Evolutionary conservation across 2,888 invertebrate species (phyloP), one percentile per base, ranked within the genome.

Genomic region (Dicranocentrus wangi): DNA sequence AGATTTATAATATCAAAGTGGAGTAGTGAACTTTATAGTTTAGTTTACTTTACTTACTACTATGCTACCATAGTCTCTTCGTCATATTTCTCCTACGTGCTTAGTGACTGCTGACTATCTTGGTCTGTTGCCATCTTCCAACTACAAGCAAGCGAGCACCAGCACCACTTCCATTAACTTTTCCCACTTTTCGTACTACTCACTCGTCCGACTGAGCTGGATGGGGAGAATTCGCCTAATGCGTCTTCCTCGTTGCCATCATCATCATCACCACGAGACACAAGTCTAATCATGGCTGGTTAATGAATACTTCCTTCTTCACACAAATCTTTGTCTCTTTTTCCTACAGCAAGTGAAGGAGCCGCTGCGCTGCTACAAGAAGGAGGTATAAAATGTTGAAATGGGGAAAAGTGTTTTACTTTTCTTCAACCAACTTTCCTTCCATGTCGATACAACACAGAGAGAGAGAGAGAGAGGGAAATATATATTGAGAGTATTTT

Each of bases 1-100:
- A 47, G 47, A 47, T 47, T 47, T 47, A 47, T 47, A 47, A 47
- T 47, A 17, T 47, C 32, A 32, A 32, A 32, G n/a, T n/a, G n/a
- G n/a, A n/a, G n/a, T n/a, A 32, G 32, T 32, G 32, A 47, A 47
- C 47, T 47, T 17, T 47, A 47, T 17, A 47, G 17, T n/a, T 47
- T 47, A 47, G 47, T 47, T 47, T 47, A 7, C 47, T 47, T 47
- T 8, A 47, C 47, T 47, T 47, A 17, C 15, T 8, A 47, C 15
- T 8, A 47, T 10, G 47, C 47, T 47, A 32, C 32, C 32, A n/a
- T n/a, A 32, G 32, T 47, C 8, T 15, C 17, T 47, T 17, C 17
- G 47, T 47, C n/a, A 47, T 47, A 8, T 47, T 47, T 47, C 47
- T 47, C 17, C 47, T 7, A 47, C 47, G 47, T 47, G n/a, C 47